Conservation (phyloP, 2,113 vertebrate species). For the Setophaga kirtlandii region DNA sequence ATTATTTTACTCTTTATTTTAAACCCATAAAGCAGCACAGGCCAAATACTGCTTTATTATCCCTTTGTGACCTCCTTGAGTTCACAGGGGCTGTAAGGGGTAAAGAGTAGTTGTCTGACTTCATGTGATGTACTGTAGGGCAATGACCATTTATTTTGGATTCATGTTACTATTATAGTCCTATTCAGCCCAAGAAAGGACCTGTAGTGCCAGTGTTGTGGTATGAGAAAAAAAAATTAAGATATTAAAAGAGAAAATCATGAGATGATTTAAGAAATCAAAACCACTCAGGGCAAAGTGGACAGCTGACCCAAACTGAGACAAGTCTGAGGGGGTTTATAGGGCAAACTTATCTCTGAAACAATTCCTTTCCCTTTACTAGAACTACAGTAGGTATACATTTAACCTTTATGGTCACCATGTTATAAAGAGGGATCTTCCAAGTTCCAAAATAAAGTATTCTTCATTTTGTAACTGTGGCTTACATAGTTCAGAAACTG, state of each 20-base stretch:
- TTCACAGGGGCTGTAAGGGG: not conserved
- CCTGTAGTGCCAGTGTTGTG: not conserved
- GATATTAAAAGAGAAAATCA: not conserved
- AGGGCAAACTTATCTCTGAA: not conserved
- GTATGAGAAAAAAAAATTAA: not conserved
- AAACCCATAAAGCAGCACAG: not conserved
- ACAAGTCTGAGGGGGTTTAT: not conserved
- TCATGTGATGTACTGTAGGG: not conserved
- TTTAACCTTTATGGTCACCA: not conserved
- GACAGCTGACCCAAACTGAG: not conserved
- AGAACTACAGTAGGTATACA: not conserved
- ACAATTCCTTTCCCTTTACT: not conserved
- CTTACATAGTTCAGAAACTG: not conserved
- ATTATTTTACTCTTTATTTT: not conserved
- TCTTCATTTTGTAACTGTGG: not conserved
- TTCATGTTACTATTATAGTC: not conserved
- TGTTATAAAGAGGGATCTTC: not conserved
- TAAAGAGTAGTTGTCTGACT: slow-evolving; percentile 4
- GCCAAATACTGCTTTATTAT: not conserved
- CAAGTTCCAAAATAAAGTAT: not conserved
- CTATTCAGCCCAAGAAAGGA: not conserved
- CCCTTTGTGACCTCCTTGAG: not conserved
- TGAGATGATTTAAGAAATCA: not conserved
- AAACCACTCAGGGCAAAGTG: not conserved
- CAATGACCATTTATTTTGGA: slow-evolving; percentile 19